These are phyloP conservation scores for Teleogryllus oceanicus DNA, from an alignment of 2,888 invertebrate species.

Conservation along the genomic window DNA sequence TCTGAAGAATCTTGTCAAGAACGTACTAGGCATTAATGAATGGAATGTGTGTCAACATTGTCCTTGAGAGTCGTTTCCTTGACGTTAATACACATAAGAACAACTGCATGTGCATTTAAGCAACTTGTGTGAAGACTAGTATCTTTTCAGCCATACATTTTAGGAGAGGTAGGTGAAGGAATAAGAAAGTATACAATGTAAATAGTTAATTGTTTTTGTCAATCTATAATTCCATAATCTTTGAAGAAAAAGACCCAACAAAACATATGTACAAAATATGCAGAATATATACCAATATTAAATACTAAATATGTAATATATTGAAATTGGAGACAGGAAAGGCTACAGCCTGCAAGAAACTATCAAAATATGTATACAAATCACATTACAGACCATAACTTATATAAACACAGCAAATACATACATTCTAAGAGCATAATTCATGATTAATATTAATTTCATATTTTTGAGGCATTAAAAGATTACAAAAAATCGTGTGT, in stretches of 20 bases:
- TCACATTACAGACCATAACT: not conserved
- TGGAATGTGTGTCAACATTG: not conserved
- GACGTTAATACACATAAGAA: not conserved
- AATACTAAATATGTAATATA: not conserved
- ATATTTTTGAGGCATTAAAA: slow-evolving; percentile 3
- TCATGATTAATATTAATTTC: not conserved
- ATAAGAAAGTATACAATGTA: not conserved
- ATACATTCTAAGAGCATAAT: slow-evolving; percentile 1
- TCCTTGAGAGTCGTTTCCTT: not conserved
- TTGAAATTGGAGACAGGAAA: not conserved
- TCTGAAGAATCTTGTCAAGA: not conserved
- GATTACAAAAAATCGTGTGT: not conserved
- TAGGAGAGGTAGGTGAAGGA: not conserved
- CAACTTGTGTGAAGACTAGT: not conserved
- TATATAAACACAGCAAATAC: not conserved
- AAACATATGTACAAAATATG: not conserved
- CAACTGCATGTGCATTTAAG: not conserved
- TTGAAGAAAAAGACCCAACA: not conserved
- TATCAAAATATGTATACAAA: not conserved
- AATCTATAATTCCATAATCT: not conserved
- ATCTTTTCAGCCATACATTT: not conserved
- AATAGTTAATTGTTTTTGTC: not conserved
- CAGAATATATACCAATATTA: not conserved
- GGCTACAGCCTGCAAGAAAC: not conserved
- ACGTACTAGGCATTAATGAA: not conserved